Evolutionary conservation across 1,140 invertebrate genomes (phyloP).

Genomic region (Sycophila sp.): DNA sequence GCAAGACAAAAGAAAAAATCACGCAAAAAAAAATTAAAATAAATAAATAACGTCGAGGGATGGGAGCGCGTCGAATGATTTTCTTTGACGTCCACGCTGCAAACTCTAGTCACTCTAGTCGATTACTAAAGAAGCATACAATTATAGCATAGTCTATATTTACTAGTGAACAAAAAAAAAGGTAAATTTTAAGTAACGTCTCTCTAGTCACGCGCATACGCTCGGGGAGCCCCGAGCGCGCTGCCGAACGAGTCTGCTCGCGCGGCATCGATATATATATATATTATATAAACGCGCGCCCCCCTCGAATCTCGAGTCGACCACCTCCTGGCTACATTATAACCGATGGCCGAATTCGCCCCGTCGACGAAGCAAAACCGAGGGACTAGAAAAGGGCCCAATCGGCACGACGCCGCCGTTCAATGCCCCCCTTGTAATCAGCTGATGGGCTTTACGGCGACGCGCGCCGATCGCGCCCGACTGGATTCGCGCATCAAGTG

Average conservation of each 20-base stretch:
- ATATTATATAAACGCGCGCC: too few species aligned
- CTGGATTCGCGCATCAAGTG: conserved; percentile 5
- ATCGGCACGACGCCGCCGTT: neutral
- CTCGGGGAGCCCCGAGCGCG: neutral
- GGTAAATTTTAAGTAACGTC: conserved; percentile 15
- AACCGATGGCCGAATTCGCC: neutral
- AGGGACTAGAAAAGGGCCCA: neutral
- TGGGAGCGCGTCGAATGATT: conserved; percentile 52
- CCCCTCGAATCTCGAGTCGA: too few species aligned
- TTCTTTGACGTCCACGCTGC: conserved; percentile 63
- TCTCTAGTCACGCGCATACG: conserved; percentile 44
- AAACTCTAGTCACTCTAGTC: conserved; percentile 66
- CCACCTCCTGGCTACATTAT: too few species aligned
- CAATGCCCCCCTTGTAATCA: neutral
- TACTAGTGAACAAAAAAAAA: conserved; percentile 37
- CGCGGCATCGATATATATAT: too few species aligned
- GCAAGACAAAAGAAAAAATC: conserved; percentile 42
- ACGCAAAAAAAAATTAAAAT: neutral
- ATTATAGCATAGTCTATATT: conserved; percentile 34
- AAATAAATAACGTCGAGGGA: conserved; percentile 15
- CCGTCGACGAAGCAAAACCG: too few species aligned
- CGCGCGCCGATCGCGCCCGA: neutral
- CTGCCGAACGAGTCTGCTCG: too few species aligned
- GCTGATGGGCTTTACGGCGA: neutral
- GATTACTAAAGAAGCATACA: conserved; percentile 45